Evolutionary conservation across 2,113 vertebrate species (phyloP).

Genomic region (Pitta sordida): DNA sequence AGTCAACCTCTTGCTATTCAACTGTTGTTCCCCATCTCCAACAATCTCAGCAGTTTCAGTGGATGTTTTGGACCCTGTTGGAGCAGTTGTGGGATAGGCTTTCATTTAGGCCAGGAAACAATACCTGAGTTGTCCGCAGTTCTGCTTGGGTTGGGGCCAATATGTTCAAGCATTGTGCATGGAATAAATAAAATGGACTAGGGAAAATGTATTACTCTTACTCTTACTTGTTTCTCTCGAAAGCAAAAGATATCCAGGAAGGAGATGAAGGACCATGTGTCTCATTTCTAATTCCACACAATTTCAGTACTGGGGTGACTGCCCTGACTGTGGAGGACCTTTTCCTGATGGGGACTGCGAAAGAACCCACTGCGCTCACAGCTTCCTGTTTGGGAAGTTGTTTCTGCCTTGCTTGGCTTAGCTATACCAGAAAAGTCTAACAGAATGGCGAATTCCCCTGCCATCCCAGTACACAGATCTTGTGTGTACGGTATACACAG

Average conservation of each 20-base stretch:
- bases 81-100: not conserved
- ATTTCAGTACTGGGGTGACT: not conserved
- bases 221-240: not conserved
- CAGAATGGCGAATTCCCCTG: constrained; percentile 40
- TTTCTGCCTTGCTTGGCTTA: constrained; percentile 27
- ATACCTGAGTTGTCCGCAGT: no score
- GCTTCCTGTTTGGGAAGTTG: not conserved
- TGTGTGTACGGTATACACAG: not conserved
- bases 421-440: constrained; percentile 34
- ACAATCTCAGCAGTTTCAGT: not conserved
- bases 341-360: not conserved
- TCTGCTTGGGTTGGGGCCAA: not conserved
- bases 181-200: not conserved
- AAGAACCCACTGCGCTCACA: not conserved
- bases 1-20: not conserved
- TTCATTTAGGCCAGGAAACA: not conserved
- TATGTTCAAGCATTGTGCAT: not conserved
- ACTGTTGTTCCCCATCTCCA: not conserved
- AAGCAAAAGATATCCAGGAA: not conserved
- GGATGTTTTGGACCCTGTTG: not conserved
- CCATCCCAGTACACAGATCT: constrained; percentile 46
- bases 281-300: not conserved
- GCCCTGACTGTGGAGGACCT: not conserved
- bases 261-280: not conserved
- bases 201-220: not conserved